phyloP scores from a whole-genome alignment of 2,888 invertebrate species.

The Drosophila mettleri region DNA sequence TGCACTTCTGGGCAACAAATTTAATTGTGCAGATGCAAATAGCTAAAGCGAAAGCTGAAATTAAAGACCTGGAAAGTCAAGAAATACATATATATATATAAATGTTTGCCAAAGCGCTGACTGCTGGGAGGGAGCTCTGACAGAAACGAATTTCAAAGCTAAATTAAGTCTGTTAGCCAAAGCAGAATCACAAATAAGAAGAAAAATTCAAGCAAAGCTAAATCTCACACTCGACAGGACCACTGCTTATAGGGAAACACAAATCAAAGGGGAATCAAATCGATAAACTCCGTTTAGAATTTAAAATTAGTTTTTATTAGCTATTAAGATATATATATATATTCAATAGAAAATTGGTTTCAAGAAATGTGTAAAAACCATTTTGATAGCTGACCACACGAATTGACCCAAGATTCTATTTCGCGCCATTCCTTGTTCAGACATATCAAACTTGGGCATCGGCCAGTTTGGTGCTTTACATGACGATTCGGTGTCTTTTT shows the following conservation, averaged over 20 bases:
- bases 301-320: background rate
- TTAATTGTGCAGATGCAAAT: conserved; percentile 45
- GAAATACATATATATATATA: background rate
- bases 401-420: background rate
- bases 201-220: conserved; percentile 24
- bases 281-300: background rate
- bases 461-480: background rate
- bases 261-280: background rate
- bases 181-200: conserved; percentile 8
- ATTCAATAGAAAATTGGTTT: background rate
- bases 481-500: background rate
- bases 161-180: conserved; percentile 28
- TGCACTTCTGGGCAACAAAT: conserved; percentile 37
- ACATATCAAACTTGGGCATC: background rate
- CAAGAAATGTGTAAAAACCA: background rate
- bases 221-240: conserved; percentile 18
- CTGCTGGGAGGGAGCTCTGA: conserved; percentile 27
- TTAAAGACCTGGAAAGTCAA: conserved; percentile 17
- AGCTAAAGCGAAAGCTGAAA: conserved; percentile 18
- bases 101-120: conserved; percentile 31
- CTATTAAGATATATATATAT: background rate
- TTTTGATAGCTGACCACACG: background rate
- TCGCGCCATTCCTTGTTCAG: background rate
- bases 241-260: conserved; percentile 47
- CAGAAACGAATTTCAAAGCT: conserved; percentile 60